Percentiles rank a stretch among this genome's conserved stretches.
Evolutionary conservation across 92 coral and sea anemone species (phyloP).

Genomic region (Scolanthus callimorphus): DNA sequence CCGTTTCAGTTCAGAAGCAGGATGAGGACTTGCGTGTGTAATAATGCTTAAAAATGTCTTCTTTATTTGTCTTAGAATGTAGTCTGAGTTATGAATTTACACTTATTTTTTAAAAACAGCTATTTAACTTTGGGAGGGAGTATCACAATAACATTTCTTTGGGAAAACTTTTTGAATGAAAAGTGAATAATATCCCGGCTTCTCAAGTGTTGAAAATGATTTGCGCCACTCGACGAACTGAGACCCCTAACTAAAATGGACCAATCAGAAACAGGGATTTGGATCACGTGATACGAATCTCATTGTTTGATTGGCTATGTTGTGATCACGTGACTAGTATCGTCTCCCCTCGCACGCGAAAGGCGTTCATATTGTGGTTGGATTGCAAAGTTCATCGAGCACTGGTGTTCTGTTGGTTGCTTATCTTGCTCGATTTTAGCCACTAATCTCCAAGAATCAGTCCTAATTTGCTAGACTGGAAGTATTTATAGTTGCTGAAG

Average conservation of each 20-base stretch:
- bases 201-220: not conserved
- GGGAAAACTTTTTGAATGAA: no score
- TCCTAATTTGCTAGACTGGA: not conserved
- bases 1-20: no score
- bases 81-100: no score
- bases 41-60: no score
- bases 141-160: no score
- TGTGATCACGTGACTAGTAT: slow-evolving; percentile 59
- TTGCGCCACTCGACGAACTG: not conserved
- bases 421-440: not conserved
- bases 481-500: slow-evolving; percentile 13
- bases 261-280: slow-evolving; percentile 15
- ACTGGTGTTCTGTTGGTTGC: slow-evolving; percentile 2
- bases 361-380: slow-evolving; percentile 73
- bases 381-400: slow-evolving; percentile 3
- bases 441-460: not conserved
- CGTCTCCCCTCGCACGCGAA: slow-evolving; percentile 84
- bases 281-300: slow-evolving; percentile 14
- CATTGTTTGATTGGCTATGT: slow-evolving; percentile 42
- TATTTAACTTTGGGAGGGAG: no score
- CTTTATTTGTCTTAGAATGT: no score
- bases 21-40: no score
- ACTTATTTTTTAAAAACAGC: no score
- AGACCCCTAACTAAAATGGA: not conserved
- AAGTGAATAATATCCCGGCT: no score